Evolutionary conservation across 2,797 vertebrate species (phyloP).

Genomic region (Orestias chungarensis): DNA sequence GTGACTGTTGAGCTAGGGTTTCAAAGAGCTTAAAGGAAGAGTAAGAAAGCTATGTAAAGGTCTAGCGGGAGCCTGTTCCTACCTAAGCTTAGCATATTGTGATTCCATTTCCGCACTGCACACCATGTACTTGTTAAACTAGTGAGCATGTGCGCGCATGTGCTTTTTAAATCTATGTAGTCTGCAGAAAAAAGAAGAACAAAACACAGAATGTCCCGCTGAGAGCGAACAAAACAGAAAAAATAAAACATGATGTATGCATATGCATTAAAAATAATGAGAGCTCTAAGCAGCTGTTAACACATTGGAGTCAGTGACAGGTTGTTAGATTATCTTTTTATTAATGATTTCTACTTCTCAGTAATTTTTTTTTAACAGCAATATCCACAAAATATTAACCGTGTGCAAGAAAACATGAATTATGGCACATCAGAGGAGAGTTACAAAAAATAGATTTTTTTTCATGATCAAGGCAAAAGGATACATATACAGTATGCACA

Average conservation of each 20-base stretch:
- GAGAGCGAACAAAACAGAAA: not conserved
- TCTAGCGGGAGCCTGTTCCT: constrained; percentile 37
- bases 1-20: constrained; percentile 29
- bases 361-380: constrained; percentile 81
- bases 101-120: constrained; percentile 32
- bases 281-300: not conserved
- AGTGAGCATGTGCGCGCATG: constrained; percentile 21
- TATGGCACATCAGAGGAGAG: constrained; percentile 85
- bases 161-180: constrained; percentile 16
- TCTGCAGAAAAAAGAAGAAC: constrained; percentile 2
- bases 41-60: not conserved
- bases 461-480: constrained; percentile 85
- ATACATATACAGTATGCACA: constrained; percentile 79
- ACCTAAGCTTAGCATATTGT: not conserved
- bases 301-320: constrained; percentile 6
- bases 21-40: constrained; percentile 24
- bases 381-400: constrained; percentile 90
- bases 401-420: constrained; percentile 83
- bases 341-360: constrained; percentile 81
- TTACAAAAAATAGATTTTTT: constrained; percentile 86
- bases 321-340: constrained; percentile 73
- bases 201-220: not conserved
- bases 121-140: constrained; percentile 16
- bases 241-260: not conserved
- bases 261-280: not conserved